Base-by-base conservation (phyloP, 2,888 invertebrate species). In the Mechanitis mazaeus region DNA sequence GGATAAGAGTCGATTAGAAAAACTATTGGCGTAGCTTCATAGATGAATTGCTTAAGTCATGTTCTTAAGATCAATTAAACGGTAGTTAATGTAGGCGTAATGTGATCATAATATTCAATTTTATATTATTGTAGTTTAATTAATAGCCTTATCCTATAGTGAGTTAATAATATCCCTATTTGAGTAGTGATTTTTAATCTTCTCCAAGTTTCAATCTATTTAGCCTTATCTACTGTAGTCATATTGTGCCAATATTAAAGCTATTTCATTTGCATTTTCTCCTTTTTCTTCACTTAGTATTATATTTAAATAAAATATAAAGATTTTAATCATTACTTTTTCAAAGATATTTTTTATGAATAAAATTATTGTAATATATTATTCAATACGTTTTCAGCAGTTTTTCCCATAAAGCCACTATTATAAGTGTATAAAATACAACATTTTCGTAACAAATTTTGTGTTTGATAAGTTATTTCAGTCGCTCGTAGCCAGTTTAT, bases 231-330 rank as follows among this genome's bases (percentile, higher is more conserved):
- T 73, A 75, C 69, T 74, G 70, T 77, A 70, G 72, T 75, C 78
- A 75, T 79, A 80, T 83, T 83, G 84, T 84, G 84, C 84, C 84
- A 84, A 84, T 77, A 71, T 72, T 75, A 75, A 73, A 58, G 56
- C 58, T 58, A 57, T 58, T 55, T 64, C 61, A 38, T 47, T 61
- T 66, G 60, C 33, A 45, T 38, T 60, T 66, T 60, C 63, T 53
- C 56, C 64, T 64, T 61, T 57, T 57, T 64, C 57, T 65, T 56
- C 47, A 62, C 45, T 50, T 12, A 33, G 56, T 31, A 45, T 46
- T 46, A 54, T 28, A 35, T 57, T 60, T 38, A 59, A 57, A 11
- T 12, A 31, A 31, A 31, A 3, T 20, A 4, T 11, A 33, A 35
- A 47, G 47, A 38, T 50, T 20, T 50, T 20, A 58, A 50, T 50